These are phyloP conservation scores for Thysanoteuthis rhombus DNA, from an alignment of 2,888 invertebrate genomes.

Conservation along the genomic window DNA sequence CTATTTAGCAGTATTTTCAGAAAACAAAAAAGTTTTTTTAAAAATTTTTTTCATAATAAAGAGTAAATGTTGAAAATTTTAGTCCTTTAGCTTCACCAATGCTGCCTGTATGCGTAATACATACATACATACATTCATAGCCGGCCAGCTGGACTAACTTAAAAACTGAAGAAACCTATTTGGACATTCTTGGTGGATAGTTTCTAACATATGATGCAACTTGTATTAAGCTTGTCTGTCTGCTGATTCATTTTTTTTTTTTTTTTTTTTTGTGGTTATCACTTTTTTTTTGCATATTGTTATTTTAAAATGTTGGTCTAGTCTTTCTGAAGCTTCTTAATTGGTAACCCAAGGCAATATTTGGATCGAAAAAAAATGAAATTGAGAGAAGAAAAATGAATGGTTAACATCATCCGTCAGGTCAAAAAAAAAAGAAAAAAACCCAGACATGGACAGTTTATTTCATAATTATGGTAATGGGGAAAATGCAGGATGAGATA, in stretches of 20 bases:
- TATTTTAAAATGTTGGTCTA: neutral
- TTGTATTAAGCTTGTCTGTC: neutral
- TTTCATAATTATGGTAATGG: slow-evolving; percentile 12
- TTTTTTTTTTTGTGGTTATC: neutral
- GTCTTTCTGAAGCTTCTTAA: neutral
- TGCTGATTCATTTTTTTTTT: neutral
- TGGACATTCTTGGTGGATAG: too few species aligned
- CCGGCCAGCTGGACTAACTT: too few species aligned
- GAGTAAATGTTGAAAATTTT: too few species aligned
- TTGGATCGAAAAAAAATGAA: neutral
- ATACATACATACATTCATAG: too few species aligned
- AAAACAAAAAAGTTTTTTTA: too few species aligned
- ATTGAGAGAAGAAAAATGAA: neutral
- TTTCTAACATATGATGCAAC: too few species aligned
- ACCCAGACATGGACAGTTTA: neutral
- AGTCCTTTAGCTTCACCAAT: too few species aligned
- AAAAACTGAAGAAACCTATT: too few species aligned
- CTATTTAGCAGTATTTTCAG: too few species aligned
- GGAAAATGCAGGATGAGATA: neutral
- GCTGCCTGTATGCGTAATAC: too few species aligned
- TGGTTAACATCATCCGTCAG: neutral
- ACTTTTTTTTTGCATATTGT: neutral
- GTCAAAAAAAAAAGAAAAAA: neutral
- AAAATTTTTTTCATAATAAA: too few species aligned
- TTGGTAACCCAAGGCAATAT: neutral